phyloP scores from a whole-genome alignment of 2,888 invertebrate genomes.

The Aromia moschata region DNA sequence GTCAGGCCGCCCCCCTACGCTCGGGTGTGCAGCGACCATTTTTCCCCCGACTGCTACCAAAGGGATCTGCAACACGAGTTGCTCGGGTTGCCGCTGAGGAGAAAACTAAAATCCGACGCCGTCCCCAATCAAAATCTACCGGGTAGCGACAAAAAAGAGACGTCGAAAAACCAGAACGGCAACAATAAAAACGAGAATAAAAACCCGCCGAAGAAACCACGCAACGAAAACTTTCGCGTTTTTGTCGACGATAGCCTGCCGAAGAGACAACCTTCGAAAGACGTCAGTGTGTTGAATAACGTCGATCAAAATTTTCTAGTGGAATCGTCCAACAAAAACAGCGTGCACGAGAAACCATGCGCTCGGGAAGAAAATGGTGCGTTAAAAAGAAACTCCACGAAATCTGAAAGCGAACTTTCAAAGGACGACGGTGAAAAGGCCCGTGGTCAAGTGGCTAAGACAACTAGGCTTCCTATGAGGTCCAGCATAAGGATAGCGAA shows the following conservation, averaged over 20 bases:
- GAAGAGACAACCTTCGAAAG: neutral
- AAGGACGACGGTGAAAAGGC: neutral
- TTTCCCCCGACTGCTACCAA: constrained; percentile 65
- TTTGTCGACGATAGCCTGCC: neutral
- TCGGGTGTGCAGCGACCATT: constrained; percentile 66
- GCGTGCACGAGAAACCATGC: neutral
- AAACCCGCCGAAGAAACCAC: constrained; percentile 4
- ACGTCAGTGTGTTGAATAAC: neutral
- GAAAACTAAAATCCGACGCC: constrained; percentile 63
- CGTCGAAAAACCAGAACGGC: constrained; percentile 22
- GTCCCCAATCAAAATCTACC: constrained; percentile 59
- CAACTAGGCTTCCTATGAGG: constrained; percentile 49
- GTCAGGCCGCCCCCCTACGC: constrained; percentile 46
- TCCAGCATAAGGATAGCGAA: constrained; percentile 57
- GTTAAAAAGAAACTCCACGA: neutral
- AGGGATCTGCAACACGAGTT: constrained; percentile 67
- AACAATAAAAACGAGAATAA: constrained; percentile 7
- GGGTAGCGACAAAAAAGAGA: constrained; percentile 21
- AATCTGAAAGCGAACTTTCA: neutral
- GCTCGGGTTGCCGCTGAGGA: constrained; percentile 65
- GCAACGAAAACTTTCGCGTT: too few species aligned
- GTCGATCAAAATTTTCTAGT: neutral
- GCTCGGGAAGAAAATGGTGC: too few species aligned
- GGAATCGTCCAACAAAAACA: neutral
- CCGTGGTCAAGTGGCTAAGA: neutral